Evolutionary conservation across 2,113 vertebrate species (phyloP), one percentile per base, ranked within the genome.

Genomic region (Clarias macrocephalus): DNA sequence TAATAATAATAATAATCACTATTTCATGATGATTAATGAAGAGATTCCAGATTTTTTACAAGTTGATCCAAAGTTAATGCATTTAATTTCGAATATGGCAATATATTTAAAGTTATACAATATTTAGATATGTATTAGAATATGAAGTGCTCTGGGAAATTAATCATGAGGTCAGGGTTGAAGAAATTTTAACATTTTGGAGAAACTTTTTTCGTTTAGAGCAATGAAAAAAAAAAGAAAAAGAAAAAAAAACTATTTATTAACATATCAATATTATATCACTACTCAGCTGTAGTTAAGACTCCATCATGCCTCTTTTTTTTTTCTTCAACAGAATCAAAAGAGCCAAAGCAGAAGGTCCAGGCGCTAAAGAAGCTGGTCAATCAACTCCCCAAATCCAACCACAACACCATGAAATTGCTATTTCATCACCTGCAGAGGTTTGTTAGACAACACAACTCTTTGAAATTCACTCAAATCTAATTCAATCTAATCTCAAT

Each of bases 371-470:
- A 95, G 89, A 94, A 86, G 85, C 95, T 99, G 88, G 94, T 98
- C 86, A 92, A 95, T 87, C 94, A 96, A 82, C 94, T 99, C 54
- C 97, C 98, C 25, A 94, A 89, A 89, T 94, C 97, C 77, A 99
- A 99, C 95, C 95, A 93, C 19, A 96, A 99, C 91, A 99, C 97
- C 63, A 97, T 98, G 96, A 97, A 95, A 93, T 86, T 95, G 65
- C 95, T 99, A 63, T 98, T 99, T 92, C 93, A 92, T 72, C 98
- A 99, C 87, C 95, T 99, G 85, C 95, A 94, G 88, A 97, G 95
- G 98, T 99, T 95, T 95, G 98, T 99, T 95, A 42, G 76, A 72
- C 15, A 48, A 3, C 13, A 48, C 30, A 13, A n/a, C 5, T 42
- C 30, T 33, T 66, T 28, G 33, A 37, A 28, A 81, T 70, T 85